Conservation (phyloP, 2,113 vertebrate species). For the Cyrtonyx montezumae region DNA sequence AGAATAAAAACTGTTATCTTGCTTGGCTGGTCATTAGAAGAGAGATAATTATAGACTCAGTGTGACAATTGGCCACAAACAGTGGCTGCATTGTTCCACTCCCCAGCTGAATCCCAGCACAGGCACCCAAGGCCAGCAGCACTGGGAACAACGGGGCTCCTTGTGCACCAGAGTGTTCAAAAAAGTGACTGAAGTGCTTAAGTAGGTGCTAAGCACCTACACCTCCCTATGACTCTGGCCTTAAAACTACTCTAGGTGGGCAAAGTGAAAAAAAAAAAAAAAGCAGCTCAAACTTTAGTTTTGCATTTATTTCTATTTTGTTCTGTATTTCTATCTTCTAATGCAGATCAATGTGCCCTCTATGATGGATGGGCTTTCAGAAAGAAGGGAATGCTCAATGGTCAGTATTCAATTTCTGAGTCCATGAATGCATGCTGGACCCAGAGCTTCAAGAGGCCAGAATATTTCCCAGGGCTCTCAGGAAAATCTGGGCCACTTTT, state of each 20-base stretch:
- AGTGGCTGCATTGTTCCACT: slow-evolving; percentile 37
- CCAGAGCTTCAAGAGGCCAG: not conserved
- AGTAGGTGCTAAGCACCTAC: slow-evolving; percentile 61
- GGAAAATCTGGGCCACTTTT: not conserved
- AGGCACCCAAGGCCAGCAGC: slow-evolving; percentile 12
- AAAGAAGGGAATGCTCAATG: fast-evolving
- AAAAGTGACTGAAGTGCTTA: slow-evolving; percentile 48
- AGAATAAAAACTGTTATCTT: slow-evolving; percentile 68
- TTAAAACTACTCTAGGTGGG: not conserved
- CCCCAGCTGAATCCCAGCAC: slow-evolving; percentile 29
- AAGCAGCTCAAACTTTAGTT: not conserved
- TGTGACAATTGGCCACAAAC: slow-evolving; percentile 20
- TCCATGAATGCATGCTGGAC: not conserved
- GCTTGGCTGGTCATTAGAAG: slow-evolving; percentile 70
- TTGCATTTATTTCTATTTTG: not conserved
- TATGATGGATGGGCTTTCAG: not conserved
- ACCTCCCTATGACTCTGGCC: not conserved
- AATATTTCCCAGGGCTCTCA: not conserved
- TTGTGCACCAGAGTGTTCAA: slow-evolving; percentile 50
- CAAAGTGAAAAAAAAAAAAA: not conserved
- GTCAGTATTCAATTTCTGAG: not conserved
- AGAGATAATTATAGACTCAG: slow-evolving; percentile 61
- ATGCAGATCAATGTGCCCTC: too few relatives aligned
- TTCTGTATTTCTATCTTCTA: not conserved
- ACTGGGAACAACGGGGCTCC: slow-evolving; percentile 28